Base-by-base conservation (phyloP, 2,113 vertebrate genomes). In the Galbula dea region DNA sequence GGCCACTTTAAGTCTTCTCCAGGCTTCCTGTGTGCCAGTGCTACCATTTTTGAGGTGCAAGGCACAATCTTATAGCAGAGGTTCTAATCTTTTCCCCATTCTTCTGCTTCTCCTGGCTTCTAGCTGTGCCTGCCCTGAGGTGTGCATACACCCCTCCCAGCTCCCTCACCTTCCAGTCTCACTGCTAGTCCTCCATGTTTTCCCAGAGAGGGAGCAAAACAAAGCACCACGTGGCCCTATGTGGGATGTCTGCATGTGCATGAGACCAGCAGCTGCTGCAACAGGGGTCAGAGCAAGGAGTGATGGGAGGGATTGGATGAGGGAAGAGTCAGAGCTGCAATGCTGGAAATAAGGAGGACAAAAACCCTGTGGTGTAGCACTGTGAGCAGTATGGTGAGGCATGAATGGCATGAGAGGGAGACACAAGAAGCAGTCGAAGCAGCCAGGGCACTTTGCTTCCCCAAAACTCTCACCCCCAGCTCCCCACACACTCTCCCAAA, bases 11-110 rank as follows among this genome's bases (percentile, higher is more conserved):
- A 48, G 36, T 11, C 34, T 24, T 61, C 62, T 41, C 46, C 7
- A 9, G 20, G 21, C 23, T 16, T 48, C 43, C 45, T 2, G 1
- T 39, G 36, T 52, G 71, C 63, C n/a, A 39, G 15, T 10, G 9
- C 26, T 0, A 0, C 23, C 48, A 15, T 30, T 80, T 65, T 58
- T 27, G 32, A 73, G n/a, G 41, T 1, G 2, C 3, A 6, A 65
- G 21, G 39, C 6, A 7, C 54, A 69, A 18, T 27, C 49, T 21
- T 7, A 36, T 14, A 76, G 72, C 21, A 68, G 39, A 52, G 27
- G 15, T 26, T 55, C 18, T 34, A 20, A 15, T 75, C 15, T n/a
- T 69, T 72, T 52, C 51, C 20, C 39, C 2, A 7, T 21, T 48
- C 36, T 24, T 81, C 37, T 49, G 23, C 49, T 69, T 73, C 29